Percentiles rank a stretch among this genome's conserved stretches.
phyloP scores from a whole-genome alignment of 2,113 vertebrate genomes.

The Mionectes macconnelli region DNA sequence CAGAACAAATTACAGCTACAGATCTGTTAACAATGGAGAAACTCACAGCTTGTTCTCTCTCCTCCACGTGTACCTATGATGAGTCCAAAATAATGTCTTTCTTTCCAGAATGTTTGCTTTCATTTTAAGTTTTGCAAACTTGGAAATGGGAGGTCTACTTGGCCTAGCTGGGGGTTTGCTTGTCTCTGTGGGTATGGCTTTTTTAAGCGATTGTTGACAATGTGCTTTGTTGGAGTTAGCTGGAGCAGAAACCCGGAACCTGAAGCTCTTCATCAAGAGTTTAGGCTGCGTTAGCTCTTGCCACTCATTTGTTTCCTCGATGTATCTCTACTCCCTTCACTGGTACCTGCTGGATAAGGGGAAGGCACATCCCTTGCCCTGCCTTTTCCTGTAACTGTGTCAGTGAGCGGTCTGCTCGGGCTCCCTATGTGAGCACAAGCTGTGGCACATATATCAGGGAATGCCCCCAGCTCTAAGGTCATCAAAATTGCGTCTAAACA shows the following conservation, averaged over 20 bases:
- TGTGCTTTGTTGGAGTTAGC: rapidly evolving
- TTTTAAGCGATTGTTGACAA: not conserved
- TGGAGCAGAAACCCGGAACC: not conserved
- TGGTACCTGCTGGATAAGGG: not conserved
- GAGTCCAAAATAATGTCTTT: not conserved
- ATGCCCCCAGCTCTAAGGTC: not conserved
- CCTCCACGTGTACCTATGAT: rapidly evolving
- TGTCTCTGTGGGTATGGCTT: not conserved
- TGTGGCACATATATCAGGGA: not conserved
- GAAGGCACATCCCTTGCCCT: not conserved
- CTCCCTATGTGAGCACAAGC: not conserved
- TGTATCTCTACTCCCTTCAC: not conserved
- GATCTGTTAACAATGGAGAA: not conserved
- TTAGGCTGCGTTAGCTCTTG: not conserved
- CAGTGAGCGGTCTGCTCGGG: rapidly evolving
- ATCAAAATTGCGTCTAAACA: not conserved
- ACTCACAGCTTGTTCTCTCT: not conserved
- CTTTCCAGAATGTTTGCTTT: not conserved
- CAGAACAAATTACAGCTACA: not conserved
- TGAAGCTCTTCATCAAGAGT: not conserved
- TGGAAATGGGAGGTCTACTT: not conserved
- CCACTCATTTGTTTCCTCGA: not conserved
- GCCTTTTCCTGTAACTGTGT: not conserved
- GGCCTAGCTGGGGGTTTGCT: not conserved
- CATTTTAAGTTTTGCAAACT: not conserved